Conservation (phyloP, 1,140 invertebrate species). For the Penaeus japonicus region DNA sequence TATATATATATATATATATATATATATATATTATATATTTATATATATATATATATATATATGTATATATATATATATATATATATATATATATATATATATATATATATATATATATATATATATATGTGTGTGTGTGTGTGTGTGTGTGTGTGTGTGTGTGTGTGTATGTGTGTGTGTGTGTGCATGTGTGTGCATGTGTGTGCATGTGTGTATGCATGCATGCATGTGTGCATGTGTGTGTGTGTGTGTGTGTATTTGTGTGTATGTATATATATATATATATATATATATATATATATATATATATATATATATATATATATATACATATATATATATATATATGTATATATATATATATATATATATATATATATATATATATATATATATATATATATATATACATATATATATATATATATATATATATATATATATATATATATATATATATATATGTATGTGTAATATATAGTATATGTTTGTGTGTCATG, state of each 20-base stretch:
- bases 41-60: too few relatives aligned
- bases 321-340: neutral
- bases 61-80: too few relatives aligned
- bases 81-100: too few relatives aligned
- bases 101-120: too few relatives aligned
- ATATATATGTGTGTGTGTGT: too few relatives aligned
- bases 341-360: neutral
- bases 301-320: neutral
- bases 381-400: neutral
- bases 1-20: too few relatives aligned
- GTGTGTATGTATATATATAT: neutral
- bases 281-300: conserved; percentile 24
- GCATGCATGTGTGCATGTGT: neutral
- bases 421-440: neutral
- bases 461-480: too few relatives aligned
- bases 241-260: conserved; percentile 7
- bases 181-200: neutral
- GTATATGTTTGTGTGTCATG: too few relatives aligned
- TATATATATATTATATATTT: too few relatives aligned
- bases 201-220: neutral
- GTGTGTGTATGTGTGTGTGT: neutral
- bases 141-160: too few relatives aligned
- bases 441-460: neutral
- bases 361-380: conserved; percentile 2
- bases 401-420: neutral